Conservation (phyloP, 2,888 invertebrate genomes). For the Rhodophaea formosa region DNA sequence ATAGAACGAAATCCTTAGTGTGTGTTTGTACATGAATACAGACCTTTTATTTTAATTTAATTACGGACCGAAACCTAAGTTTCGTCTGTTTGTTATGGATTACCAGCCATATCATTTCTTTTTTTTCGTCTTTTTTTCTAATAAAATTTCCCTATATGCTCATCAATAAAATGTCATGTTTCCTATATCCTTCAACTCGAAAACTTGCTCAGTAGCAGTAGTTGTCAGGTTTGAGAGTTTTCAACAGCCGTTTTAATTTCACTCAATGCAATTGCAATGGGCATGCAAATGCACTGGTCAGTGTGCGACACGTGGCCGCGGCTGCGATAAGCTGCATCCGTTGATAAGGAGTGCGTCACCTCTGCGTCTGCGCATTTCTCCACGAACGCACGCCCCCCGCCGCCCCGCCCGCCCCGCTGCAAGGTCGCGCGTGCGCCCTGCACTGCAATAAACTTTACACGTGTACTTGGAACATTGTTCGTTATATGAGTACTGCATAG, state of each 20-base stretch:
- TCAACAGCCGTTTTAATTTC: neutral
- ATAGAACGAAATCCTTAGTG: too few species aligned
- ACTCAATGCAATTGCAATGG: slow-evolving; percentile 8
- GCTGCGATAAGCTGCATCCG: slow-evolving; percentile 68
- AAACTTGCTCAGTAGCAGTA: too few species aligned
- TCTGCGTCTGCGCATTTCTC: slow-evolving; percentile 63
- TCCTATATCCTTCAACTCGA: too few species aligned
- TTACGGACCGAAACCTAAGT: too few species aligned
- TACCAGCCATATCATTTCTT: too few species aligned
- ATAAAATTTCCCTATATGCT: too few species aligned
- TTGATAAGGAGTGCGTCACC: slow-evolving; percentile 58
- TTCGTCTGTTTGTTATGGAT: too few species aligned
- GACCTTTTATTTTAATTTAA: too few species aligned
- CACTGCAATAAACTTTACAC: slow-evolving; percentile 55
- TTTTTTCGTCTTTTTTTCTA: too few species aligned
- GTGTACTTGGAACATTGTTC: slow-evolving; percentile 38
- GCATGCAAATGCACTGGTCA: slow-evolving; percentile 38
- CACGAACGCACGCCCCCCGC: slow-evolving; percentile 26
- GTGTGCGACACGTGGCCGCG: slow-evolving; percentile 56
- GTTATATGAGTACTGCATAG: neutral
- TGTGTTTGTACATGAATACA: too few species aligned
- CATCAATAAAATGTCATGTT: too few species aligned
- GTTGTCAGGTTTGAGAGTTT: too few species aligned
- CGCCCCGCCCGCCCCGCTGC: slow-evolving; percentile 28
- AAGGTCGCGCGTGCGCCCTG: slow-evolving; percentile 59